Evolutionary conservation across 2,888 invertebrate species (phyloP), one percentile per base, ranked within the genome.

Genomic region (Caenorhabditis doughertyi): DNA sequence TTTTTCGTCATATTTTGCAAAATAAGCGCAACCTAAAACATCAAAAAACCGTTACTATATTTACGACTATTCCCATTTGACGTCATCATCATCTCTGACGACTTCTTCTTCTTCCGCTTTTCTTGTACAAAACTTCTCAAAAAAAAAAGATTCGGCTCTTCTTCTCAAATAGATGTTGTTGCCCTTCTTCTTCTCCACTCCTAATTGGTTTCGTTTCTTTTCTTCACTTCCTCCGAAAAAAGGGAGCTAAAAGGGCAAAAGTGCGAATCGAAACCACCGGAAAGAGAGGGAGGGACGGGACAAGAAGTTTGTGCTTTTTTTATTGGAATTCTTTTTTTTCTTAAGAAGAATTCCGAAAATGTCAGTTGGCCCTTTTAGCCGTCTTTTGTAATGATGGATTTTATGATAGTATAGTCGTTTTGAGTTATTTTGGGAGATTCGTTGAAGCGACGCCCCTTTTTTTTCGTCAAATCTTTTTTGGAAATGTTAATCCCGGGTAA

Each of bases 171-270:
- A 39, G 60, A 42, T 42, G 42, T 60, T 42, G 42, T 60, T n/a
- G n/a, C n/a, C n/a, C n/a, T n/a, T n/a, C n/a, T n/a, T n/a, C n/a
- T n/a, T n/a, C n/a, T n/a, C n/a, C n/a, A n/a, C n/a, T n/a, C n/a
- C 60, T 60, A 60, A 60, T 60, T 60, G 60, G 60, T 60, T 60
- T 60, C 60, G 42, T 42, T 60, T 39, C 39, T 39, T 32, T 53
- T 27, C 53, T 23, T 13, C 27, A 9, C 27, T 16, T 29, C 18
- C 27, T 7, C 23, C 29, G 11, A 13, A 25, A n/a, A 35, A 21
- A 39, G 13, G 7, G 16, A 7, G n/a, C 23, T 8, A 60, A 42
- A 60, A 60, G 60, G 42, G 60, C 60, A 60, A 60, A 60, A 42
- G 42, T 35, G 56, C 27, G 29, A 56, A 29, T 18, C 13, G 29